phyloP scores from a whole-genome alignment of 2,797 vertebrate species.

The Betta splendens region DNA sequence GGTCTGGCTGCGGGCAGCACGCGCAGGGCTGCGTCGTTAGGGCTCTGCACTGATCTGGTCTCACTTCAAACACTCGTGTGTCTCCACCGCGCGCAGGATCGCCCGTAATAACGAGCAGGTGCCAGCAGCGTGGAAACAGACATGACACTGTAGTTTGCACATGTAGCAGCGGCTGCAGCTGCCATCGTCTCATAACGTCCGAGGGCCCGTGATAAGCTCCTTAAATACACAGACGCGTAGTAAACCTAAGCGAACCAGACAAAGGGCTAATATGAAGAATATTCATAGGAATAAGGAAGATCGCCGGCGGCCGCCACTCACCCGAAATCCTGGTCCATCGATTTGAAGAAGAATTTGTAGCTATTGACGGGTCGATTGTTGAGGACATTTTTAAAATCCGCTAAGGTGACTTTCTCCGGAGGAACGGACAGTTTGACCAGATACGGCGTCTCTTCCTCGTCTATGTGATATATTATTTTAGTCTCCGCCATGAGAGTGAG shows the following conservation, averaged over 20 bases:
- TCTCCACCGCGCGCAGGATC: slow-evolving; percentile 54
- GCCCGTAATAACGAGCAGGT: slow-evolving; percentile 76
- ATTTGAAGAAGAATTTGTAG: slow-evolving; percentile 99
- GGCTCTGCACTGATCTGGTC: slow-evolving; percentile 65
- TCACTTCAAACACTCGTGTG: slow-evolving; percentile 68
- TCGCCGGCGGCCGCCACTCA: slow-evolving; percentile 73
- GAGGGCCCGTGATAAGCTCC: slow-evolving; percentile 6
- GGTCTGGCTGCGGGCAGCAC: slow-evolving; percentile 44
- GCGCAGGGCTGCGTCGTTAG: slow-evolving; percentile 64
- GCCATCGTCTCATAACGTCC: slow-evolving; percentile 16
- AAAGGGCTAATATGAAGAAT: slow-evolving; percentile 40
- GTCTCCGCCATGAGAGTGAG: slow-evolving; percentile 95
- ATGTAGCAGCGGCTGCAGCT: slow-evolving; percentile 44
- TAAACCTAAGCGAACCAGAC: slow-evolving; percentile 15
- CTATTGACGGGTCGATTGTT: slow-evolving; percentile 92
- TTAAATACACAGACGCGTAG: slow-evolving; percentile 2
- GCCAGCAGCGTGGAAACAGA: slow-evolving; percentile 65
- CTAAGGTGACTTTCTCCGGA: slow-evolving; percentile 95
- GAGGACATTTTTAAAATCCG: slow-evolving; percentile 98
- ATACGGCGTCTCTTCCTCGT: slow-evolving; percentile 98
- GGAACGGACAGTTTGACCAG: slow-evolving; percentile 94
- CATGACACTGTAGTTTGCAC: slow-evolving; percentile 44
- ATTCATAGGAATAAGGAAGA: too few species aligned
- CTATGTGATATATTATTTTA: slow-evolving; percentile 98
- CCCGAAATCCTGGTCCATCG: slow-evolving; percentile 99